Percentiles rank a stretch among this genome's conserved stretches.
Evolutionary conservation across 1,140 invertebrate species (phyloP).

Genomic region (Drosophila albomicans): DNA sequence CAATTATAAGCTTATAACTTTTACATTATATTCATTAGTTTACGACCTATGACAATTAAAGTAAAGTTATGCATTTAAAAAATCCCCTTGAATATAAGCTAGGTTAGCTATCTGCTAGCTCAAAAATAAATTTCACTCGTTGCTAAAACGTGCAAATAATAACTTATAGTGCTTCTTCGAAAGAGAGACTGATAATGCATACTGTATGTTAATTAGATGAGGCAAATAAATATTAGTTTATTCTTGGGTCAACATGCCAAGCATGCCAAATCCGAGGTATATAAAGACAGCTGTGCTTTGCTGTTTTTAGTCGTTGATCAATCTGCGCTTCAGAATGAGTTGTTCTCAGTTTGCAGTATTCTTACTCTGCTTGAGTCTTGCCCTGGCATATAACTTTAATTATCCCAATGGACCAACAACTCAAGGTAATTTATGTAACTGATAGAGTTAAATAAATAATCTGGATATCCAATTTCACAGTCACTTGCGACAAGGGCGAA

Average conservation of each 20-base stretch:
- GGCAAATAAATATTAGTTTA: constrained; percentile 5
- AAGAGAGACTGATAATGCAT: background rate
- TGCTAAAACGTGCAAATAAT: background rate
- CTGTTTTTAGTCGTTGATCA: background rate
- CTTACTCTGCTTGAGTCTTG: background rate
- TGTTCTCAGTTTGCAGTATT: background rate
- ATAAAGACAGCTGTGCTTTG: background rate
- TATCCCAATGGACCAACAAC: constrained; percentile 13
- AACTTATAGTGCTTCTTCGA: background rate
- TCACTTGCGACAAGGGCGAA: background rate
- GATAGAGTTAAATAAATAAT: background rate
- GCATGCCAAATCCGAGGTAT: background rate
- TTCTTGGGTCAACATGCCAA: background rate
- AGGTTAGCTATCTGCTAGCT: too few relatives aligned
- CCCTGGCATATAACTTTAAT: background rate
- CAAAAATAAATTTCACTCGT: too few relatives aligned
- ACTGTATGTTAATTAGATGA: background rate
- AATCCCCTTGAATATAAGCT: too few relatives aligned
- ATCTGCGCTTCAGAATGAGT: background rate
- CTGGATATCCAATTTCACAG: background rate
- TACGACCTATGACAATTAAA: too few relatives aligned
- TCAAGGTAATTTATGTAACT: background rate
- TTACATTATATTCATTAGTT: too few relatives aligned
- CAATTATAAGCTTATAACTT: too few relatives aligned
- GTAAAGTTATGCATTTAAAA: too few relatives aligned